phyloP scores from a whole-genome alignment of 2,797 vertebrate species.

The Cossypha heuglini region DNA sequence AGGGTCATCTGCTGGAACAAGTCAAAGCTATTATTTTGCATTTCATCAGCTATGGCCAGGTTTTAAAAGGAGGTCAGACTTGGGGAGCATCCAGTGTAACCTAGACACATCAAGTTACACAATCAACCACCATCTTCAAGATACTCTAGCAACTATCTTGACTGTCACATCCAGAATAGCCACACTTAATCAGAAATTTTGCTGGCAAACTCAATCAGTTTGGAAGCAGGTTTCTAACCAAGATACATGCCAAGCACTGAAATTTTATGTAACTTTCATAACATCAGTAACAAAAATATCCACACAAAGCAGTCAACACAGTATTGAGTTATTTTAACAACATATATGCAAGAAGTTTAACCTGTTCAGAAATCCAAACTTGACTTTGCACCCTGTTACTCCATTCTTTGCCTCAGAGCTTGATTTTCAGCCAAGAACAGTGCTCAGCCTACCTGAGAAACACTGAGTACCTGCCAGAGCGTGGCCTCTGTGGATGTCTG shows the following conservation, averaged over 20 bases:
- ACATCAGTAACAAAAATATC: not conserved
- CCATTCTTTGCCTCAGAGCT: not conserved
- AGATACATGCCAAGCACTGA: not conserved
- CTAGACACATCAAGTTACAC: not conserved
- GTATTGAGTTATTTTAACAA: not conserved
- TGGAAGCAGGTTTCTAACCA: not conserved
- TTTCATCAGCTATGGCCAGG: not conserved
- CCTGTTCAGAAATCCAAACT: not conserved
- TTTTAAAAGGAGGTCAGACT: not conserved
- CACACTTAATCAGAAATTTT: not conserved
- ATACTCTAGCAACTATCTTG: not conserved
- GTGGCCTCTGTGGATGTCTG: not conserved
- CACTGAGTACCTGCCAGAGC: not conserved
- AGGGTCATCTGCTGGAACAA: not conserved
- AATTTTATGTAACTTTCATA: not conserved
- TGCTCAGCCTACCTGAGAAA: not conserved
- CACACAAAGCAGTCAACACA: not conserved
- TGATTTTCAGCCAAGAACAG: not conserved
- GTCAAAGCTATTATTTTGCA: not conserved
- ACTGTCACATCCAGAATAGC: slow-evolving; percentile 51
- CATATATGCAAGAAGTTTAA: not conserved
- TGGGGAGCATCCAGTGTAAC: not conserved
- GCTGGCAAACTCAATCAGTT: not conserved
- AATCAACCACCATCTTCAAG: not conserved
- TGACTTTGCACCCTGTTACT: not conserved